Evolutionary conservation across 2,888 invertebrate species (phyloP), one percentile per base, ranked within the genome.

Genomic region (Ormyrus pomaceus): DNA sequence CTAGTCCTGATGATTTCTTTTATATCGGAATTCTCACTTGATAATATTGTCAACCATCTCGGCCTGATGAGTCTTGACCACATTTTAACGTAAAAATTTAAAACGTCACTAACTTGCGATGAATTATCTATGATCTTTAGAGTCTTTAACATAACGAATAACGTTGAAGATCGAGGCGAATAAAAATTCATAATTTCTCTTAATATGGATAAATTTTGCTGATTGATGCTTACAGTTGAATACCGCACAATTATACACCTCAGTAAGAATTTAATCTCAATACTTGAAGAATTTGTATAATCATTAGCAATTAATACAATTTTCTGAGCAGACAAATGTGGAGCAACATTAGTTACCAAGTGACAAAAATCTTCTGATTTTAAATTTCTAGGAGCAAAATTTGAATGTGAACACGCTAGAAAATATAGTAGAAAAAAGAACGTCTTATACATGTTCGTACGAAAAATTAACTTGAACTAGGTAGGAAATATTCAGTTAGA

Each of bases 21-120:
- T 4, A 11, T 0, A 46, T 70, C 10, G 1, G 10, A 3, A 10
- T 55, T 10, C 45, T 55, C 19, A n/a, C 59, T 73, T 55, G 64
- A 10, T 5, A 48, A 73, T 61, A 71, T 68, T 45, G 45, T 64
- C 11, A 78, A 51, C 70, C 78, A 70, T 13, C 46, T 13, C 2
- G 75, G 75, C n/a, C 75, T 48, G 11, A 58, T 66, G 13, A 59
- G 10, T 3, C 58, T 58, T 7, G 10, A 5, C 58, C 48, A 66
- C 50, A 75, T 50, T 59, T 56, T 58, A 0, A 13, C 13, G 10
- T 75, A 75, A 58, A 1, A 45, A 7, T 66, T 19, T 10, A 75
- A 19, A 45, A 65, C 9, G 8, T 50, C 19, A 48, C 51, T 19
- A 8, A 75, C 13, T 19, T 66, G 34, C 7, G 34, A 45, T 10